Base-by-base conservation (phyloP, 2,113 vertebrate species). In the Neodon shergylaensis region DNA sequence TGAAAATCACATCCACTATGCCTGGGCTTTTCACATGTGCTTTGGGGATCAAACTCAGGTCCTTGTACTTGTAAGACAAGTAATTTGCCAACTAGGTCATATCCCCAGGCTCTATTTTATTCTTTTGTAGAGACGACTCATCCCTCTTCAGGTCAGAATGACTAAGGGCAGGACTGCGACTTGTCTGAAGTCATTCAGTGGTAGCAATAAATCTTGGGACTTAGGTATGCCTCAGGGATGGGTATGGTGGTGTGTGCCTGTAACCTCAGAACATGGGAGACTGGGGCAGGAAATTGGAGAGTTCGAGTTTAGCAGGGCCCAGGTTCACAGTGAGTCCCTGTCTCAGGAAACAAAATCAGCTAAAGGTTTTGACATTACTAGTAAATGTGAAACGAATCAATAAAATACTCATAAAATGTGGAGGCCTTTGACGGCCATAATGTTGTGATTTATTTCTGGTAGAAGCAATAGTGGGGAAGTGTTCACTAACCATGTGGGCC, bases 341-440 rank as follows among this genome's bases (percentile, higher is more conserved):
- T 78, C 12, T 49, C 9, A 3, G 44, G 16, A 44, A 63, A 47
- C 31, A 33, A 63, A 42, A 33, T 31, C 54, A 89, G 66, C 44
- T 24, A 26, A 39, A 92, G 91, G 68, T 88, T 74, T 87, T 21
- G 39, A 21, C 22, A 28, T 92, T 94, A 77, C 79, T 91, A 83
- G 63, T 78, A 63, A 93, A 44, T 44, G 19, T 66, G 58, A 79
- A 88, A 66, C 3, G 24, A 93, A 84, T 49, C 61, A 87, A 7
- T 70, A 4, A 90, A 88, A 92, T 65, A 87, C 10, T 14, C 52
- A 4, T 84, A 93, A 61, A 88, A n/a, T 14, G 0, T 33, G 28
- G 19, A 88, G 12, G 7, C 5, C 26, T 74, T 63, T 76, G 63
- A 54, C 90, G 95, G 21, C 26, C 42, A 33, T 54, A 47, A 0